phyloP scores from a whole-genome alignment of 1,140 invertebrate genomes.

The Caenorhabditis tropicalis region DNA sequence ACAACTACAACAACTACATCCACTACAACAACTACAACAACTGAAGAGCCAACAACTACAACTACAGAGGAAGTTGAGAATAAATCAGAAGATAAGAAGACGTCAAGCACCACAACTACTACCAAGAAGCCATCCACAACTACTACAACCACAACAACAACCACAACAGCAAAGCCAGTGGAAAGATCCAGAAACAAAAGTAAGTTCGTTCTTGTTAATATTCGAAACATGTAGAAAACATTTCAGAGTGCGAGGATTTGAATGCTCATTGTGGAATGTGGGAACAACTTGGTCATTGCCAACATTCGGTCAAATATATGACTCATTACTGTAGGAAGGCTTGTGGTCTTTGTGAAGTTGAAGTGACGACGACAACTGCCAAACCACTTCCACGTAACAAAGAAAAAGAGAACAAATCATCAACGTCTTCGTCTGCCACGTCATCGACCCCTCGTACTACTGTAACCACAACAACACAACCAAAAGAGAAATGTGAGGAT shows the following conservation, averaged over 20 bases:
- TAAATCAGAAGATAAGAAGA: conserved; percentile 5
- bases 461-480: background rate
- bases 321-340: conserved; percentile 69
- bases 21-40: conserved; percentile 42
- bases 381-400: conserved; percentile 12
- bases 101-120: conserved; percentile 48
- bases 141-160: background rate
- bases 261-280: conserved; percentile 72
- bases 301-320: conserved; percentile 71
- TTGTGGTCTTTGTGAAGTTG: conserved; percentile 63
- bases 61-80: background rate
- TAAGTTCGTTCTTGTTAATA: background rate
- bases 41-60: conserved; percentile 52
- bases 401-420: conserved; percentile 45
- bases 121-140: conserved; percentile 25
- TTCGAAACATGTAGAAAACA: background rate
- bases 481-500: conserved; percentile 59
- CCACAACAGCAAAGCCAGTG: conserved; percentile 47
- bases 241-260: conserved; percentile 67
- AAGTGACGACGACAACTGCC: background rate
- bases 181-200: conserved; percentile 48
- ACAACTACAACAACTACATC: conserved; percentile 56
- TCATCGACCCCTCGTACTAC: conserved; percentile 36
- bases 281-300: conserved; percentile 70
- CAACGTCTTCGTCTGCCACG: background rate